Base-by-base conservation (phyloP, 1,140 invertebrate species). In the Pseudomyrmex gracilis region DNA sequence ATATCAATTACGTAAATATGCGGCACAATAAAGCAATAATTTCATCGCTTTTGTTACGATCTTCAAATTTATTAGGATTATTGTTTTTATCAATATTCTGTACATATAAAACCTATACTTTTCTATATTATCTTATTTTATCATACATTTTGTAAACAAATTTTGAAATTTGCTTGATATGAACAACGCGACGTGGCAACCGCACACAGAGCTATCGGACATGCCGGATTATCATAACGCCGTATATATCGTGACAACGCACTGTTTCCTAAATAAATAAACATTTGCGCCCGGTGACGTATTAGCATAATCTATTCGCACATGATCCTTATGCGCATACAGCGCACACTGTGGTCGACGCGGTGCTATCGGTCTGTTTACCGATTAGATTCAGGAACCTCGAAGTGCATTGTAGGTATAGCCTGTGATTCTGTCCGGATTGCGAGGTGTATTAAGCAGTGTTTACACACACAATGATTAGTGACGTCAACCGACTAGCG, bases 211-310 rank as follows among this genome's bases (percentile, higher is more conserved):
- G 67, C 15, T 67, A 22, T 68, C 58, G 53, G 34, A 24, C 82
- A 70, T 53, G 66, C 66, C 64, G 63, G 82, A 86, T 87, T 87
- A 87, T 88, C 83, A 82, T 87, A 80, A 85, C 82, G 55, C 64
- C 57, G 58, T 84, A 76, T 34, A 34, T 73, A 84, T 87, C 78
- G 77, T 71, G 58, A 49, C 43, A 55, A 67, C 55, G 67, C 70
- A 22, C 47, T 55, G 70, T 83, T 74, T 87, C 77, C 77, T 85
- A 89, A 89, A 87, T 85, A 89, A 89, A 87, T 87, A 89, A 89
- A 85, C 86, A 83, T 87, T 88, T 85, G 55, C 68, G 73, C 68
- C 66, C 74, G 67, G 20, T 64, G 63, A 61, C 53, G 53, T 77
- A 77, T 70, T 85, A 86, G 87, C 77, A 85, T 88, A 87, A 88